Conservation (phyloP, 2,888 invertebrate genomes). For the Meteorus cinctellus region DNA sequence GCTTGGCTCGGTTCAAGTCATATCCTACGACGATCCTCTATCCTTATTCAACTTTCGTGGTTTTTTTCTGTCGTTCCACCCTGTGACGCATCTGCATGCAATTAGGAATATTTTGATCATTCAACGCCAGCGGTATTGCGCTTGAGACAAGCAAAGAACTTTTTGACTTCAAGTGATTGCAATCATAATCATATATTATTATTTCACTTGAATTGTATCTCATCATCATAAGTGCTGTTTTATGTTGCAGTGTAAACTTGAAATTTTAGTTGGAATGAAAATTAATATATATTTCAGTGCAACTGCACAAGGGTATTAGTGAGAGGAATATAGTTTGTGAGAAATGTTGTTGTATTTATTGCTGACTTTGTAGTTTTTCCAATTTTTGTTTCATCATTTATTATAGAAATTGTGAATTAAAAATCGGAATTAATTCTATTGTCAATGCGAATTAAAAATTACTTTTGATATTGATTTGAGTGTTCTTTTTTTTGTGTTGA, state of each 20-base stretch:
- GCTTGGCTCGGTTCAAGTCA: conserved; percentile 28
- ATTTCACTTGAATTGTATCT: background rate
- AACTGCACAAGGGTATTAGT: too few species aligned
- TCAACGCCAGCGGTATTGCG: background rate
- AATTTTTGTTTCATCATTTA: too few species aligned
- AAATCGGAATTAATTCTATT: too few species aligned
- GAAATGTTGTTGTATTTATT: background rate
- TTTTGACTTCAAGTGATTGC: conserved; percentile 52
- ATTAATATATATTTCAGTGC: background rate
- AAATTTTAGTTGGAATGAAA: background rate
- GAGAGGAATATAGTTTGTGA: too few species aligned
- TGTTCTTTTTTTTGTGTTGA: too few species aligned
- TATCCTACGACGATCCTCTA: conserved; percentile 25
- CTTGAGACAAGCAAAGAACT: conserved; percentile 8
- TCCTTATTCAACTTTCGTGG: background rate
- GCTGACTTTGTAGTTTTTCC: background rate
- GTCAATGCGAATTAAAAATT: too few species aligned
- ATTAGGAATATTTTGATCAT: conserved; percentile 37
- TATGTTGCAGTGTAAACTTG: conserved; percentile 11
- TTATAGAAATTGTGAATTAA: too few species aligned
- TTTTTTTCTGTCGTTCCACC: background rate
- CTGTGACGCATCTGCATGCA: conserved; percentile 28
- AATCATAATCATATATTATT: conserved; percentile 24
- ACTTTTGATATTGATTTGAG: too few species aligned
- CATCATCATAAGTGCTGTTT: conserved; percentile 26